Base-by-base conservation (phyloP, 2,888 invertebrate species). In the Taphrorychus bicolor region DNA sequence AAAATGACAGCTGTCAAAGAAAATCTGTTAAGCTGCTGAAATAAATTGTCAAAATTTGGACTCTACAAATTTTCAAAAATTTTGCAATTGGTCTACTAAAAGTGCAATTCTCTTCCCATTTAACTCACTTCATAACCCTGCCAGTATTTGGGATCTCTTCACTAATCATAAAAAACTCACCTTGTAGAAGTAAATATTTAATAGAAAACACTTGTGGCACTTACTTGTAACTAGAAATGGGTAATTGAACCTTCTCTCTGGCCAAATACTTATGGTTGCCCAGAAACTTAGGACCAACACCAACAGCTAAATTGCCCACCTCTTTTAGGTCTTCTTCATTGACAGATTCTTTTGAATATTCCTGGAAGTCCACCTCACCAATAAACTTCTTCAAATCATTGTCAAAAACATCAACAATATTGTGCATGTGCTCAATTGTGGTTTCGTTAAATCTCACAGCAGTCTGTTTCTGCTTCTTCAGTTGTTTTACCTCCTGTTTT, bases 201-300 rank as follows among this genome's bases (percentile, higher is more conserved):
- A n/a, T n/a, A n/a, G n/a, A n/a, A n/a, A n/a, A n/a, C n/a, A n/a
- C n/a, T n/a, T n/a, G n/a, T n/a, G n/a, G n/a, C n/a, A 24, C 51
- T 41, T 79, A 84, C 84, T 78, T 83, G 65, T 77, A 82, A 5
- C 77, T 63, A 24, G 80, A 74, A 65, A 84, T 82, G 3, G 84
- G 84, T 53, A 85, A 75, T 48, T 75, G 24, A 14, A 71, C 52
- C 5, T 74, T 74, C 71, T 82, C 82, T 63, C 74, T 78, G 3
- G 77, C 73, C 3, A 66, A 64, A 72, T 81, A 82, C 65, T 71
- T 68, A 11, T 71, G 23, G 7, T 64, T 48, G 3, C 73, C 70
- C 17, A 72, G 68, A 64, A 72, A 74, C 48, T 67, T 73, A 54
- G 74, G 74, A 51, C 59, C 59, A 23, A 11, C 11, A 7, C 32